Base-by-base conservation (phyloP, 23 tunicate species). In the Ascidia mentula region DNA sequence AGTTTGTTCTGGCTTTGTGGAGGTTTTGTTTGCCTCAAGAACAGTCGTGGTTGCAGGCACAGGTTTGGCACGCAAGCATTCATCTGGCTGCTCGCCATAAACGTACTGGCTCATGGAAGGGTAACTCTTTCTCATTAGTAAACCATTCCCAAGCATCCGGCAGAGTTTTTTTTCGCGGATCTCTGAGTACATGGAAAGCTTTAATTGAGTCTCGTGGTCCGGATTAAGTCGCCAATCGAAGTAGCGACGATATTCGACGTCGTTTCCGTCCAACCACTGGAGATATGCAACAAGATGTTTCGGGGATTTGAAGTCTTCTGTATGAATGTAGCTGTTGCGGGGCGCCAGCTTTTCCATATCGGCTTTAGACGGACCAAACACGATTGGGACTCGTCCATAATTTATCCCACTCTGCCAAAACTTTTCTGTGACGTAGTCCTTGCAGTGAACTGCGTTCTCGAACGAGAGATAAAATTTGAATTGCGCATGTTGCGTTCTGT, bases 271-370 rank as follows among this genome's bases (percentile, higher is more conserved):
- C 34, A 84, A 37, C 4, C 69, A 74, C 22, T 46, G 37, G 32
- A 83, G 12, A 60, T 83, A 83, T 6, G 22, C 0, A 0, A 74
- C 87, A 17, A 83, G 39, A 83, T 83, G 72, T 9, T 22, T 0
- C 18, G 87, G 87, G 28, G 72, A 34, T 76, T 60, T 37, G 59
- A 83, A 83, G 40, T 83, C 89, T 31, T 86, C 90, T 15, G 85
- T 38, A 31, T 69, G 84, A 71, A 86, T 86, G 38, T 45, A 86
- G 22, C 85, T 80, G 17, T 79, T 69, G 34, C 45, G 90, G n/a
- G 91, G 91, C 6, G 91, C 91, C 42, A 87, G 72, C 32, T 69
- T 74, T 32, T 46, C 40, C 24, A 87, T 80, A 69, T 87, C 86
- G 8, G 45, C 61, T 46, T 76, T 83, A 8, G 70, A 37, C 0